phyloP scores from a whole-genome alignment of 2,113 vertebrate species.

The Catagonus wagneri region DNA sequence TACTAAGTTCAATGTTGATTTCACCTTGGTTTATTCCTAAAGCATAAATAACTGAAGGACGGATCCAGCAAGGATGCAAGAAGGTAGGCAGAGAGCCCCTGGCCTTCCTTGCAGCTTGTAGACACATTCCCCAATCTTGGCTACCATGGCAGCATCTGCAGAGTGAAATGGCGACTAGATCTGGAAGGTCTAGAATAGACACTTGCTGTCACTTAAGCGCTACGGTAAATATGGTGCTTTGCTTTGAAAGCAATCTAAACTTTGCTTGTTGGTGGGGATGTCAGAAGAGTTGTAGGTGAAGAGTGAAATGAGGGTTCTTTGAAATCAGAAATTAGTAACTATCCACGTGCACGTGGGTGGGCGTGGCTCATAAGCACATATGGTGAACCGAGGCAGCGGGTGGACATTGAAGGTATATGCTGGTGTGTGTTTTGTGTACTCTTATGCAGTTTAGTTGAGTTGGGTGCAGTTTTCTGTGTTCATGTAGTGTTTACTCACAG shows the following conservation, averaged over 20 bases:
- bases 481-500: neutral
- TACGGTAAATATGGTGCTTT: neutral
- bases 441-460: neutral
- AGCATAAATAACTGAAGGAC: neutral
- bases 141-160: neutral
- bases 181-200: neutral
- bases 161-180: neutral
- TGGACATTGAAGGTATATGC: neutral
- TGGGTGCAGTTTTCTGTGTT: neutral
- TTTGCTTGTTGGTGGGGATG: neutral
- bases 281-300: neutral
- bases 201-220: neutral
- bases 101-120: neutral
- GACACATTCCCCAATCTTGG: neutral
- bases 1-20: neutral
- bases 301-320: neutral
- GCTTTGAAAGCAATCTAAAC: neutral
- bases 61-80: neutral
- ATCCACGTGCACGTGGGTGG: neutral
- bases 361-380: neutral
- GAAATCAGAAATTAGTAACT: neutral
- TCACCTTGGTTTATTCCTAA: neutral
- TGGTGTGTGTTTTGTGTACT: neutral
- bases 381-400: neutral
- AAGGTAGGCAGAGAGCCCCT: neutral